Evolutionary conservation across 2,113 vertebrate species (phyloP), one percentile per base, ranked within the genome.

Genomic region (Mandrillus leucophaeus): DNA sequence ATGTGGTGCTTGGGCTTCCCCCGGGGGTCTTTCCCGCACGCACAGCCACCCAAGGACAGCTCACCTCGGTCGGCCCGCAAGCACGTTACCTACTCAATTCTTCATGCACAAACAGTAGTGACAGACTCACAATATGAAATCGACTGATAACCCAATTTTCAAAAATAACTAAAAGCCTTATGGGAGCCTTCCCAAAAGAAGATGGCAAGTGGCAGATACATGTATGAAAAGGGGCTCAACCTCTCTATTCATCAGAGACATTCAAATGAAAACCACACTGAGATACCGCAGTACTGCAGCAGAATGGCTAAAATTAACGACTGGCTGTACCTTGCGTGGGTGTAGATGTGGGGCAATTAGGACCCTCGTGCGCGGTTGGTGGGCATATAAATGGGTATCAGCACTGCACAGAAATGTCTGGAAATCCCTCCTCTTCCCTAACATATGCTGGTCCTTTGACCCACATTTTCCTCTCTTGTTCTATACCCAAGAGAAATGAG

Each of bases 31-130:
- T 64, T 30, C 59, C 59, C 5, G 0, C 25, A 64, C 0, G 25
- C 59, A 30, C 59, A 30, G 59, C 11, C 59, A 30, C 25, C 25
- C 59, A 64, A 64, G 59, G 11, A 64, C 25, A 30, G 59, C 25
- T 64, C 59, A 64, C 25, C 11, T 64, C 11, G 0, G 5, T 1
- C 1, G 12, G 59, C 25, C 25, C 11, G 0, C 11, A 64, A 64
- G 59, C 59, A 64, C 0, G 59, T 64, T 64, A 64, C 11, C 59
- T 64, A 30, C 12, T 64, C 59, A 64, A 30, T 64, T 55, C 52
- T 55, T 64, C 25, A 30, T 64, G 59, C 59, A 30, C 59, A 64
- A 64, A 30, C 27, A 64, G 59, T 64, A 64, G 59, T 13, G 59
- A 64, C 59, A 30, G 59, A 64, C 59, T 27, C 59, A 64, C 61